Percentiles rank a stretch among this genome's conserved stretches.
These are phyloP conservation scores for Dendrocopos noguchii DNA, from an alignment of 2,113 vertebrate species.

Conservation along the genomic window DNA sequence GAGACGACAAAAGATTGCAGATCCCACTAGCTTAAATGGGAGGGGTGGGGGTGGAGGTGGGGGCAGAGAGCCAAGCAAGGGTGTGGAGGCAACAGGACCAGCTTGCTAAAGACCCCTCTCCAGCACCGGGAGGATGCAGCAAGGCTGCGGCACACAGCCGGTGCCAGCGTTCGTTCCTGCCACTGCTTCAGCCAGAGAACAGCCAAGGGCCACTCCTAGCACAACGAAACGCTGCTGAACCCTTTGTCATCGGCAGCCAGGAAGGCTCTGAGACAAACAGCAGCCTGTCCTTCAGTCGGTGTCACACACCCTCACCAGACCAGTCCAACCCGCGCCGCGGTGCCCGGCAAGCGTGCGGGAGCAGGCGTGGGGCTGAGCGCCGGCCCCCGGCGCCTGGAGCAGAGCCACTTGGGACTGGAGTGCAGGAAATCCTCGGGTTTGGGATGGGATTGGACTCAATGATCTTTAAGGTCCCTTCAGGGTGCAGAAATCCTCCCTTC, in stretches of 20 bases:
- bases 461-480: too few relatives aligned
- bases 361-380: too few relatives aligned
- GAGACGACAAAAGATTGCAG: accelerated
- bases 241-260: accelerated
- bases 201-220: not conserved
- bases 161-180: not conserved
- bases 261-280: not conserved
- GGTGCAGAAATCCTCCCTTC: too few relatives aligned
- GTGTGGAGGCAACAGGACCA: accelerated
- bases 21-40: not conserved
- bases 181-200: not conserved
- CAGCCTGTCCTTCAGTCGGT: not conserved
- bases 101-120: not conserved
- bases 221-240: accelerated
- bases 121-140: not conserved
- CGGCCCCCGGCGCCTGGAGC: too few relatives aligned
- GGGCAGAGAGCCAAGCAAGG: accelerated
- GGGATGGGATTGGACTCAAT: too few relatives aligned
- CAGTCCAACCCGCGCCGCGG: not conserved
- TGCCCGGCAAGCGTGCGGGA: too few relatives aligned
- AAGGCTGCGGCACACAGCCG: not conserved
- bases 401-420: not conserved
- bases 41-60: accelerated
- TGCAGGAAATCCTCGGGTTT: not conserved
- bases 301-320: not conserved